A percentile compares a stretch with the other conserved stretches of the same genome.
phyloP scores from a whole-genome alignment of 2,113 vertebrate species.

The Scartelaos histophorus region DNA sequence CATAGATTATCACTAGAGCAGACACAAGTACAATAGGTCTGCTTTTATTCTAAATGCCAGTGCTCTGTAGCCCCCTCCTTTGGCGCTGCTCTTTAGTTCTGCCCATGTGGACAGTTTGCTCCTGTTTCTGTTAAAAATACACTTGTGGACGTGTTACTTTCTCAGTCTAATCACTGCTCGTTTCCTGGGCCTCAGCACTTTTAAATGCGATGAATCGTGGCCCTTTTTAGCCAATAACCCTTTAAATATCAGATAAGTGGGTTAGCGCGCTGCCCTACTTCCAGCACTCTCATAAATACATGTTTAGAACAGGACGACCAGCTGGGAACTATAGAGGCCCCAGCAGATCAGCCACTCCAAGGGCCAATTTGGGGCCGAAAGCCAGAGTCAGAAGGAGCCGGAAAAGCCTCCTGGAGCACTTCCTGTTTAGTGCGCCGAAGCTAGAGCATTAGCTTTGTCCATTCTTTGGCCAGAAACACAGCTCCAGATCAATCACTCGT shows the following conservation, averaged over 20 bases:
- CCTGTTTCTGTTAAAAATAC: slow-evolving; percentile 7
- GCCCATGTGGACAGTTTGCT: neutral
- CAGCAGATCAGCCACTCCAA: neutral
- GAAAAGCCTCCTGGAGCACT: too few relatives aligned
- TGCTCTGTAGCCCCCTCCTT: neutral
- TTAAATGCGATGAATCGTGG: slow-evolving; percentile 3
- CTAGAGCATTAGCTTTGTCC: too few relatives aligned
- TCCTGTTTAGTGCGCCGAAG: too few relatives aligned
- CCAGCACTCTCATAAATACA: slow-evolving; percentile 12
- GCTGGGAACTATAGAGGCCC: neutral
- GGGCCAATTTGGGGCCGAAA: slow-evolving; percentile 32
- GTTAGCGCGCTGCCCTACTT: neutral
- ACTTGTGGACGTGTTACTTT: slow-evolving; percentile 2
- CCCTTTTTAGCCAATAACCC: slow-evolving; percentile 6
- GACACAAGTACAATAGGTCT: too few relatives aligned
- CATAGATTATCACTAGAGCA: too few relatives aligned
- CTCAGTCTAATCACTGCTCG: neutral
- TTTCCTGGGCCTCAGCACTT: neutral
- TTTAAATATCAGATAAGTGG: slow-evolving; percentile 6
- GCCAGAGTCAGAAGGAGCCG: slow-evolving; percentile 26
- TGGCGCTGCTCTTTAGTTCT: neutral
- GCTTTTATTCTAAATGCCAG: neutral
- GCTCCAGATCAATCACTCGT: too few relatives aligned
- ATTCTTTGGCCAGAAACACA: too few relatives aligned
- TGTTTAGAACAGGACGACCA: neutral